Conservation (phyloP, 1,140 invertebrate species). For the Drusus annulatus region DNA sequence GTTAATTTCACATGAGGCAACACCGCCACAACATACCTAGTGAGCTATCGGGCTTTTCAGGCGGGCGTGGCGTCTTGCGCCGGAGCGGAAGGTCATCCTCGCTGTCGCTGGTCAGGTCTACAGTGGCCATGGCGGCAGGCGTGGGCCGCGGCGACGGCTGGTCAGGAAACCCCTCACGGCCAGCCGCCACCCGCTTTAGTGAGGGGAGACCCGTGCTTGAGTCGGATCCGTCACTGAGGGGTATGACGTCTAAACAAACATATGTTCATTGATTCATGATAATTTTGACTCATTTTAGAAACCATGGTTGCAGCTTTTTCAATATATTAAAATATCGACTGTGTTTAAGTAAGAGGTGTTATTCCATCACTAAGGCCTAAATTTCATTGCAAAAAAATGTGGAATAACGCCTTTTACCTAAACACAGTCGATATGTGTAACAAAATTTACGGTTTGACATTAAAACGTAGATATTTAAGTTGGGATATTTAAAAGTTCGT, state of each 20-base stretch:
- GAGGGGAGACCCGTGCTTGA: constrained; percentile 53
- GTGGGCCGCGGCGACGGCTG: constrained; percentile 16
- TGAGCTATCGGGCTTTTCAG: not conserved
- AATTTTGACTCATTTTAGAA: too few species aligned
- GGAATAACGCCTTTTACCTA: too few species aligned
- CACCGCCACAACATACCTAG: not conserved
- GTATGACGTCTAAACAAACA: constrained; percentile 49
- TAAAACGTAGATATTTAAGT: too few species aligned
- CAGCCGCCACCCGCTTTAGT: constrained; percentile 38
- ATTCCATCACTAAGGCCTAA: too few species aligned
- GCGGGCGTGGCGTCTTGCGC: constrained; percentile 61
- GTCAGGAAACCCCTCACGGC: constrained; percentile 63
- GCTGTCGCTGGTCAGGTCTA: constrained; percentile 65
- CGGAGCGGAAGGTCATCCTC: constrained; percentile 67
- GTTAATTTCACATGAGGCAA: not conserved
- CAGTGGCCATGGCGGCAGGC: constrained; percentile 47
- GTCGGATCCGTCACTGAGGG: constrained; percentile 53
- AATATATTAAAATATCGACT: too few species aligned
- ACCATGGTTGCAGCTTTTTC: too few species aligned
- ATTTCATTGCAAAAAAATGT: too few species aligned
- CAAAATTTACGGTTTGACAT: too few species aligned
- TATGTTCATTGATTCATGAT: too few species aligned
- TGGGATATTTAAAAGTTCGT: too few species aligned
- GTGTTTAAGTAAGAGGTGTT: too few species aligned
- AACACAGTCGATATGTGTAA: too few species aligned